Evolutionary conservation across 2,113 vertebrate genomes (phyloP).

Genomic region (Sturnus vulgaris): DNA sequence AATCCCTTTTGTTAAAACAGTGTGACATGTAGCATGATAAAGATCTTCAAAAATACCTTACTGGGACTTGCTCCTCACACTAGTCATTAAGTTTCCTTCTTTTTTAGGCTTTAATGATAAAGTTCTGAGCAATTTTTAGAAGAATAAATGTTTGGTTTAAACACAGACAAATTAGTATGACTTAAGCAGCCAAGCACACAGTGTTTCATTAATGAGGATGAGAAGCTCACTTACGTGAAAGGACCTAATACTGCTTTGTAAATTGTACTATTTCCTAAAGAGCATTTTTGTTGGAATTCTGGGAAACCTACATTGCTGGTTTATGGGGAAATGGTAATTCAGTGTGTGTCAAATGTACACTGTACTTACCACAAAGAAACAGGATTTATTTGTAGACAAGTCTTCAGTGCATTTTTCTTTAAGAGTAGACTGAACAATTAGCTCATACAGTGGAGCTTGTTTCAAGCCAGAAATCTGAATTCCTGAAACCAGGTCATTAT

Average conservation of each 20-base stretch:
- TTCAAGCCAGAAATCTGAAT: conserved; percentile 40
- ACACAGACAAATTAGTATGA: neutral
- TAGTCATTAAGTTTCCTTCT: neutral
- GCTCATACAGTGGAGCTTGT: conserved; percentile 9
- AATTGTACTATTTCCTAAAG: neutral
- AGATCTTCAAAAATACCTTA: neutral
- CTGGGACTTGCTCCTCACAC: neutral
- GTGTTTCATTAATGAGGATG: neutral
- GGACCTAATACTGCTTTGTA: neutral
- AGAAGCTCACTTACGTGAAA: neutral
- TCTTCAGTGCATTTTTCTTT: neutral
- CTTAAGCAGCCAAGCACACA: neutral
- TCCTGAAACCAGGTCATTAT: conserved; percentile 35
- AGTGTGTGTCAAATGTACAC: neutral
- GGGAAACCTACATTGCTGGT: neutral
- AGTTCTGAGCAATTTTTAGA: neutral
- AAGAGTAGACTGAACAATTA: conserved; percentile 41
- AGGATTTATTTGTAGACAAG: neutral
- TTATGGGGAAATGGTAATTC: neutral
- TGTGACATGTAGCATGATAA: neutral
- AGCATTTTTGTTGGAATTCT: neutral
- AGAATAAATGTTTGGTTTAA: neutral
- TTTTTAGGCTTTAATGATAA: neutral
- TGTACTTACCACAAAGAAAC: conserved; percentile 60
- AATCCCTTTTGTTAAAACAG: neutral